A percentile compares a stretch with the other conserved stretches of the same genome.
These are phyloP conservation scores for Apeira syringaria DNA, from an alignment of 2,888 invertebrate species.

Conservation along the genomic window DNA sequence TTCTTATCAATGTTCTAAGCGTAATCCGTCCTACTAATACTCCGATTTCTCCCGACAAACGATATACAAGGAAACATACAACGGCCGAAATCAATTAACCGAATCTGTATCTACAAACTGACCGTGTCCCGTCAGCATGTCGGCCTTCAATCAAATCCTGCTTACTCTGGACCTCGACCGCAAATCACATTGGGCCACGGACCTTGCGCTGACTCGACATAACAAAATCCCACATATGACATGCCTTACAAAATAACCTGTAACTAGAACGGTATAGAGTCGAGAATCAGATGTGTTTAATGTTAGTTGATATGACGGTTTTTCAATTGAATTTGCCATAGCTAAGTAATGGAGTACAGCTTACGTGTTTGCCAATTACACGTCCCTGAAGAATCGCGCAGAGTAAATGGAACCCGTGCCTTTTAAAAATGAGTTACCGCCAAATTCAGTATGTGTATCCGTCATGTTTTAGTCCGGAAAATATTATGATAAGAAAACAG, in stretches of 20 bases:
- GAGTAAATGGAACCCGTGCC: too few relatives aligned
- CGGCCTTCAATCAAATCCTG: slow-evolving; percentile 53
- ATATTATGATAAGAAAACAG: too few relatives aligned
- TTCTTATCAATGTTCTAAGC: too few relatives aligned
- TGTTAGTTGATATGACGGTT: slow-evolving; percentile 12
- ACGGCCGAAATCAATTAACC: slow-evolving; percentile 33
- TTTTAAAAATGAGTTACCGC: too few relatives aligned
- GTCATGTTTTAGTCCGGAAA: too few relatives aligned
- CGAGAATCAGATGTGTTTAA: background rate
- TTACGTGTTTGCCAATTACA: slow-evolving; percentile 11
- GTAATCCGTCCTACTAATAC: slow-evolving; percentile 1
- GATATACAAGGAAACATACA: slow-evolving; percentile 21
- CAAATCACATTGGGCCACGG: slow-evolving; percentile 46
- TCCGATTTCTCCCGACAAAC: slow-evolving; percentile 20
- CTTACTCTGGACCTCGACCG: slow-evolving; percentile 46
- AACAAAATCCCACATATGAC: slow-evolving; percentile 30
- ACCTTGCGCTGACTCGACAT: slow-evolving; percentile 39
- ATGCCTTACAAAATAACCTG: slow-evolving; percentile 3
- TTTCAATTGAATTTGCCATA: slow-evolving; percentile 15
- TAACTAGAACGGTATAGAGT: background rate
- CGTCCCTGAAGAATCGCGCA: slow-evolving; percentile 4
- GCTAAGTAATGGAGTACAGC: slow-evolving; percentile 19
- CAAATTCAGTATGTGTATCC: too few relatives aligned
- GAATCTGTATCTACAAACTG: slow-evolving; percentile 32
- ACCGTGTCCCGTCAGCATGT: slow-evolving; percentile 36